Evolutionary conservation across 2,113 vertebrate species (phyloP), one percentile per base, ranked within the genome.

Genomic region (Cyanistes caeruleus): DNA sequence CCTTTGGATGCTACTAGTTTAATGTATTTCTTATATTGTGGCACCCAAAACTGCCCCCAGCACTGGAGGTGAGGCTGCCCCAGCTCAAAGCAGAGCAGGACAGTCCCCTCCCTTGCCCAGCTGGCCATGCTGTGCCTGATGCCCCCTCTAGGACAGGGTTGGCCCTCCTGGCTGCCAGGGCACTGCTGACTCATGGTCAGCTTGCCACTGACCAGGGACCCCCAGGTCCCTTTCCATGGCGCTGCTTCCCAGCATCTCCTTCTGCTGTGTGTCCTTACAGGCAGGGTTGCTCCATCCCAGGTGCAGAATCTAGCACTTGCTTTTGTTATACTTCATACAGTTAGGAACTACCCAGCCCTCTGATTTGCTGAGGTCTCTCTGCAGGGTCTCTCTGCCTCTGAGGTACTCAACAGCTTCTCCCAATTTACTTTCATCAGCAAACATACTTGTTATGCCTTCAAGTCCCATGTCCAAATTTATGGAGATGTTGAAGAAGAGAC

Each of bases 51-150:
- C 0, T 2, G 1, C 10, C 4, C 43, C 8, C 15, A 44, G 7
- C 2, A 33, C 5, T 51, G 0, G 7, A 23, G 33, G 12, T 52
- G 60, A 75, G 53, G 44, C 33, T 0, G 0, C 19, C 15, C 19
- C 33, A 52, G 10, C n/a, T n/a, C n/a, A n/a, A n/a, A 0, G 8
- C 52, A 81, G 37, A 52, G 60, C 1, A 0, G 46, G 53, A 46
- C 60, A 75, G 39, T 60, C 20, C 10, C 25, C 69, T 82, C 46
- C n/a, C 62, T 53, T 23, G 12, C 24, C 48, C 0, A 0, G 20
- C 51, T 65, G 33, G 43, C 43, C 43, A 65, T 72, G 24, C 65
- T 72, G 35, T 56, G 6, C 51, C 67, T 80, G 85, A 31, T n/a
- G 15, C 33, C 0, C 33, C 0, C 28, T 4, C 44, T 37, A 46